Conservation (phyloP, 2,113 vertebrate species). For the Syngnathus scovelli region DNA sequence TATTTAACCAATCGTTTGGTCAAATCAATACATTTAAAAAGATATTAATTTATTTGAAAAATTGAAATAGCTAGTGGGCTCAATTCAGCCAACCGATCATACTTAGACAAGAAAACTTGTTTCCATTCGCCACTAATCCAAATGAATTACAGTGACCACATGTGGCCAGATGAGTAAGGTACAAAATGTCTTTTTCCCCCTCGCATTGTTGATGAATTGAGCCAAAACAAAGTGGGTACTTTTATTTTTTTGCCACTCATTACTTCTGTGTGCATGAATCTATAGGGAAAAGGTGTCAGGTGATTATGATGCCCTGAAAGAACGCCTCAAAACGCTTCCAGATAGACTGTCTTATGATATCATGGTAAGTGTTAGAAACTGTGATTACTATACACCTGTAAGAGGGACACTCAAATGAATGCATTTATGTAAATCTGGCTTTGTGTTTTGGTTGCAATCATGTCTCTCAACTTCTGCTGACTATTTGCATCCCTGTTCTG, state of each 20-base stretch:
- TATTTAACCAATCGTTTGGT: neutral
- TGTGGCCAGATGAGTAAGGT: neutral
- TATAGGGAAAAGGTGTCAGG: constrained; percentile 86
- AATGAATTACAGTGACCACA: neutral
- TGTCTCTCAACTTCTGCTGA: neutral
- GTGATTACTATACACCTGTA: neutral
- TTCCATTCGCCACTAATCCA: neutral
- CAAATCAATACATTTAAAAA: neutral
- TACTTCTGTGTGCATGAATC: constrained; percentile 13
- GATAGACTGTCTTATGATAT: constrained; percentile 89
- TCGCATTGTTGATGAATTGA: neutral
- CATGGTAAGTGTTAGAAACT: constrained; percentile 76
- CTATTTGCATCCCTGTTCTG: constrained; percentile 5
- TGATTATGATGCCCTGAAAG: constrained; percentile 85
- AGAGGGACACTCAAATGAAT: neutral
- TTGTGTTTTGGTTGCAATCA: neutral
- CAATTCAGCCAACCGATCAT: neutral
- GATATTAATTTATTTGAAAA: neutral
- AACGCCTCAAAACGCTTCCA: constrained; percentile 83
- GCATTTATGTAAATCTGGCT: neutral
- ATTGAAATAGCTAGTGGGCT: neutral
- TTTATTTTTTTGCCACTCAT: neutral
- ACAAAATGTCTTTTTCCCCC: neutral
- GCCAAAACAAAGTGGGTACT: neutral
- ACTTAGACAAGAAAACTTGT: neutral